Evolutionary conservation across 2,888 invertebrate species (phyloP), one percentile per base, ranked within the genome.

Genomic region (Hipparchia sbordonii): DNA sequence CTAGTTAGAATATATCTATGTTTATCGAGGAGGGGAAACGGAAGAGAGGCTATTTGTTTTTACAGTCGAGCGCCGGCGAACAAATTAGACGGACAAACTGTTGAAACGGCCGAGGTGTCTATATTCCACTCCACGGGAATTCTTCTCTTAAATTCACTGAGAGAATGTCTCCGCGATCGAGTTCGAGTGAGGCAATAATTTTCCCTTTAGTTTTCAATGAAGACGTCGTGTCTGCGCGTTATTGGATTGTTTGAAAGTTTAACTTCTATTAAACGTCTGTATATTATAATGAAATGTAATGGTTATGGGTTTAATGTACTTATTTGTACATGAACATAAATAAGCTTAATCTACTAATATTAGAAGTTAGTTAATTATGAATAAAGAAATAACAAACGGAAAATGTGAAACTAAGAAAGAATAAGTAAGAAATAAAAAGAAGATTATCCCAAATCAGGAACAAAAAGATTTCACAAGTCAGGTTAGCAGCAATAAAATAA

Each of bases 21-120:
- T 90, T 89, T 80, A 82, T 82, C 83, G 82, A 85, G 83, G 85
- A 85, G 87, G 85, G 89, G 86, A 87, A 90, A 89, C 87, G 86
- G 86, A 87, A 87, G 86, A 87, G 84, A 83, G 85, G 87, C 90
- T 92, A 92, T 93, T 93, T 93, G 92, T 93, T 93, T 92, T 92
- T 91, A 89, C 92, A 92, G 92, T 87, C 87, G 91, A 90, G 88
- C 89, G 89, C 86, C 89, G 89, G 84, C 89, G 93, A 92, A 91
- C 92, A 93, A 93, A 93, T 93, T 93, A 92, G 93, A 91, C 91
- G 91, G 92, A 92, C 93, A 93, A 92, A 93, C 93, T 92, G 91
- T 91, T 90, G 89, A 89, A 91, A 88, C 89, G 88, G 87, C 83
- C 89, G 90, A 92, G 90, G 91, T 92, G 92, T 91, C 92, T 91